Base-by-base conservation (phyloP, 1,140 invertebrate species). In the Plectrocnemia conspersa region DNA sequence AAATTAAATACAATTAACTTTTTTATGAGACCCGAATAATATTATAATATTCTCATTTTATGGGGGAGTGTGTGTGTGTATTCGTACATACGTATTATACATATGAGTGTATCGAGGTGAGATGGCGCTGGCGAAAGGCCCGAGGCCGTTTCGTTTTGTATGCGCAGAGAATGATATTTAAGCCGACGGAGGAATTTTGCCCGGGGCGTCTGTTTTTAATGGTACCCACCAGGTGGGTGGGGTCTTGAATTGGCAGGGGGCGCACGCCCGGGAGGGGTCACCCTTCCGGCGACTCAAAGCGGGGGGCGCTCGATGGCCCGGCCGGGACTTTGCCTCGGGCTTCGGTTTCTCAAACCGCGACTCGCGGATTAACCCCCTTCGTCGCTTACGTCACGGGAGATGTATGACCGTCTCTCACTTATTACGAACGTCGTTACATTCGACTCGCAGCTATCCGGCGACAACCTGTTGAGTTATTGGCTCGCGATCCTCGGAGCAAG, bases 161-260 rank as follows among this genome's bases (percentile, higher is more conserved):
- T 50, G 47, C 47, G 47, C 47, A 24, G 19, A 50, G 47, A 50
- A 50, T 50, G 47, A 50, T 50, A 50, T 50, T 50, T 50, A 50
- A 50, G 47, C 47, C 47, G 47, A 35, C 47, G 47, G 47, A 50
- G 47, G 47, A 50, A 50, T 50, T 50, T 35, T 38, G 47, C 47
- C 33, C 22, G 33, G 10, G 47, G 47, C 47, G 33, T 16, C 32
- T 27, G 47, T 50, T 50, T 50, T 50, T 50, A 50, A 50, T 50
- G 47, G 46, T 48, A 47, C 41, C 38, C 41, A 25, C 19, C 41
- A 44, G 44, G 44, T 46, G 44, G 44, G 25, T 23, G 41, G 27
- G 44, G 13, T 16, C 35, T 16, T 38, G 35, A 16, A 38, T 47
- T 27, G 9, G 32, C 46, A 36, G 18, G 16, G 32, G 32, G 27